phyloP scores from a whole-genome alignment of 53 echinoderm and acorn worm genomes.

The Paelopatides confundens region DNA sequence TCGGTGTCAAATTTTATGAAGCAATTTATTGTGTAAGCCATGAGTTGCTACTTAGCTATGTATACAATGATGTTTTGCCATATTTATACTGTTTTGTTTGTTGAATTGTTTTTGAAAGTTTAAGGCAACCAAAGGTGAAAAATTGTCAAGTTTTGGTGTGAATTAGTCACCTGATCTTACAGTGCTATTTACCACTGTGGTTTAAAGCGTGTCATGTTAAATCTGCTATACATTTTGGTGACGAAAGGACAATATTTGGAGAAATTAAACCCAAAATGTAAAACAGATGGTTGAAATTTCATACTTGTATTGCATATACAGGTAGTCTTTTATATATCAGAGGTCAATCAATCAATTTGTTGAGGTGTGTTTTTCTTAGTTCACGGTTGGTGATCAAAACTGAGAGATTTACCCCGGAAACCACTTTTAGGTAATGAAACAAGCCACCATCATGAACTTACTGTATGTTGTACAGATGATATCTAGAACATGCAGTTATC shows the following conservation, averaged over 20 bases:
- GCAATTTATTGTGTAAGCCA: conserved; percentile 1
- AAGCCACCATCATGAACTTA: too few species aligned
- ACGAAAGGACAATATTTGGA: not conserved
- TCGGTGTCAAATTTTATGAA: not conserved
- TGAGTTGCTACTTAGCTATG: conserved; percentile 42
- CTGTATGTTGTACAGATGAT: too few species aligned
- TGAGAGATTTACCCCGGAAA: too few species aligned
- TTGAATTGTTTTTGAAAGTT: too few species aligned
- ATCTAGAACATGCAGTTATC: too few species aligned
- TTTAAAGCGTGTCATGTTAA: not conserved
- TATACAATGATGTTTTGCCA: conserved; percentile 4
- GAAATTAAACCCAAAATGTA: not conserved
- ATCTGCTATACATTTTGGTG: not conserved
- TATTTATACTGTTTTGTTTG: not conserved
- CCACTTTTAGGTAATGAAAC: too few species aligned
- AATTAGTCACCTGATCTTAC: not conserved
- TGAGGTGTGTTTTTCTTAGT: too few species aligned
- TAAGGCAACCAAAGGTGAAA: too few species aligned
- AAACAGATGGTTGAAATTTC: not conserved
- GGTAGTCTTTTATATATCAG: too few species aligned
- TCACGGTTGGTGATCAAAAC: too few species aligned
- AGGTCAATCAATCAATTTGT: too few species aligned
- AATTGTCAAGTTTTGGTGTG: not conserved
- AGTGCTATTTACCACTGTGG: not conserved
- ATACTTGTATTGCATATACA: too few species aligned